Evolutionary conservation across 2,113 vertebrate genomes (phyloP), one percentile per base, ranked within the genome.

Genomic region (Cairina moschata): DNA sequence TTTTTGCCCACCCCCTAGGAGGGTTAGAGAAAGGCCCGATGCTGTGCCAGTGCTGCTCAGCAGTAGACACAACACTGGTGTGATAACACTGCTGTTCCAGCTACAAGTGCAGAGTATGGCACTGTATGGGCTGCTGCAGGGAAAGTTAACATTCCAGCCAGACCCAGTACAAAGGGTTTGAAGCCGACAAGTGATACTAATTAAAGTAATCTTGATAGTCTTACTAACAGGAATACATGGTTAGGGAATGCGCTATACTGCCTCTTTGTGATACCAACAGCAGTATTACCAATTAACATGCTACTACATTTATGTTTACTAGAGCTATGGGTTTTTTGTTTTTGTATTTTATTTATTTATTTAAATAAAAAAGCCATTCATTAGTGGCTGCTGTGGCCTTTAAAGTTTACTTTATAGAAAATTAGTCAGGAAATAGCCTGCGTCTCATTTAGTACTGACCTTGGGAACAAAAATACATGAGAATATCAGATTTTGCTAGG

Each of bases 351-450:
- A 60, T 66, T 75, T 87, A 23, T 62, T 96, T 96, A 48, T 5
- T 46, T 36, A n/a, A 90, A 54, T 65, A 58, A 85, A 77, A 93
- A 88, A 71, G 8, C 52, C n/a, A 73, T 92, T 95, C 90, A 38
- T 46, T 56, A 85, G 52, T 50, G 32, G 69, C 54, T 32, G 6
- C 59, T 75, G 44, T 89, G 38, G 65, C 48, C 68, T 92, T 94
- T 81, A 71, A 91, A 62, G 25, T 83, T 96, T 93, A 48, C 36
- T 94, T 87, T 92, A 72, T 92, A 80, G 93, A 91, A 93, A 71
- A 78, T 90, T 68, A 91, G 46, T 77, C 56, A 95, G 96, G 93
- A 96, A 96, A 90, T 91, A 85, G 72, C 68, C 88, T 91, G 40
- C 95, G 56, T 84, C 46, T 20, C 59, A 62, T 83, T 96, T 80